A percentile compares a stretch with the other conserved stretches of the same genome.
phyloP scores from a whole-genome alignment of 1,140 invertebrate species.

The Micrasema longulum region DNA sequence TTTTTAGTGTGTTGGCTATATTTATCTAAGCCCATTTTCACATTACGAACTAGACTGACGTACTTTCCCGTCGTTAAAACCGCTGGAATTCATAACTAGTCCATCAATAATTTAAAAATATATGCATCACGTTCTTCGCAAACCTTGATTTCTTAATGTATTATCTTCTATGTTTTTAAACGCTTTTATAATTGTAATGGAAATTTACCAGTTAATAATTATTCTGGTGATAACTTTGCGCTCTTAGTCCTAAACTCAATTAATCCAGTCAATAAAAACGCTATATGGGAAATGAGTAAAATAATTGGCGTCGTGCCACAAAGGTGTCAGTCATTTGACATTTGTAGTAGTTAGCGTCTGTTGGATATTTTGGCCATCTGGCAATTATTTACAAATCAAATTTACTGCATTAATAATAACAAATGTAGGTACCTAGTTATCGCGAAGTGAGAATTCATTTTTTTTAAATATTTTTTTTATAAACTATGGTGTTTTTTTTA shows the following conservation, averaged over 20 bases:
- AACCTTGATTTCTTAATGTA: no score
- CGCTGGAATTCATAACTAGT: constrained; percentile 38
- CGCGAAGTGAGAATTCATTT: no score
- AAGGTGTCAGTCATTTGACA: constrained; percentile 14
- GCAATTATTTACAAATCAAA: neutral
- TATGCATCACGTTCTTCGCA: no score
- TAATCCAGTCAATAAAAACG: constrained; percentile 2
- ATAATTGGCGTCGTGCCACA: constrained; percentile 4
- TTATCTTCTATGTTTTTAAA: no score
- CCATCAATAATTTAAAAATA: constrained; percentile 24
- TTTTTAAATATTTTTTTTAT: no score
- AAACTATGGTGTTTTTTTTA: no score
- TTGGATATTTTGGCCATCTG: neutral
- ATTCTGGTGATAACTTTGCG: neutral
- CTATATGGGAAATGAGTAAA: neutral
- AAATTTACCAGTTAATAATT: constrained; percentile 2
- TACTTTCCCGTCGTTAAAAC: constrained; percentile 37
- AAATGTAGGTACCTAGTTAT: no score
- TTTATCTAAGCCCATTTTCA: constrained; percentile 25
- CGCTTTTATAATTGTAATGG: constrained; percentile 6
- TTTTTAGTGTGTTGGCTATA: constrained; percentile 11
- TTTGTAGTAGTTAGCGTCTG: neutral
- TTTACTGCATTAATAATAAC: no score
- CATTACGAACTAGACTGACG: constrained; percentile 15
- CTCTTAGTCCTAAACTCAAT: neutral